These are phyloP conservation scores for Globodera ellingtonae DNA, from an alignment of 1,140 invertebrate genomes.

Conservation along the genomic window DNA sequence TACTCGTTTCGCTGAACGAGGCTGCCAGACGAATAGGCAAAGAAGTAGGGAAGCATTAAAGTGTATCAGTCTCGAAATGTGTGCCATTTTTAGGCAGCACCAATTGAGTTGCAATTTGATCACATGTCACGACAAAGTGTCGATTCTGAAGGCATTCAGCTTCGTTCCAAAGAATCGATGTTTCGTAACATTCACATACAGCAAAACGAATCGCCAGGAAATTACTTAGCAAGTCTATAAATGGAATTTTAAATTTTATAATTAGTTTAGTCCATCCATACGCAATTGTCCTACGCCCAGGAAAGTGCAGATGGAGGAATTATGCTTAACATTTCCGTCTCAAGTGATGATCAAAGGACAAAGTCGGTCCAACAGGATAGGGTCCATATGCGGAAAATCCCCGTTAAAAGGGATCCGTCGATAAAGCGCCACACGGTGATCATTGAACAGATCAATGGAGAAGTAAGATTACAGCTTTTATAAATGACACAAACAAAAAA, in stretches of 20 bases:
- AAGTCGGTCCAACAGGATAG: neutral
- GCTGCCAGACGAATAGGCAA: neutral
- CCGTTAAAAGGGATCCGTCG: neutral
- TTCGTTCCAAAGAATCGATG: neutral
- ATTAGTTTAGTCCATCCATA: conserved; percentile 20
- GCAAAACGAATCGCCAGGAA: neutral
- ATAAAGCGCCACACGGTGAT: conserved; percentile 5
- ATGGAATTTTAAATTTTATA: neutral
- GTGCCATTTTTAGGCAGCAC: neutral
- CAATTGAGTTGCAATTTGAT: conserved; percentile 1
- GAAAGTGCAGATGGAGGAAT: neutral
- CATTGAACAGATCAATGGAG: conserved; percentile 14
- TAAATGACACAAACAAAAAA: neutral
- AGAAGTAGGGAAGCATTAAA: neutral
- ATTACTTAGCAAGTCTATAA: conserved; percentile 1
- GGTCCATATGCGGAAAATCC: conserved; percentile 3
- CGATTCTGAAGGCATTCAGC: neutral
- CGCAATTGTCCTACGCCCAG: neutral
- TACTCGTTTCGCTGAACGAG: conserved; percentile 3
- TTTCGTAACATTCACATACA: neutral
- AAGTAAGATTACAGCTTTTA: neutral
- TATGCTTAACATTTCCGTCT: conserved; percentile 2
- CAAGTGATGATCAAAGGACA: conserved; percentile 10
- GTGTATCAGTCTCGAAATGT: neutral
- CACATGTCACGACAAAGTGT: neutral